These are phyloP conservation scores for Microctonus hyperodae DNA, from an alignment of 2,888 invertebrate genomes.

Conservation along the genomic window DNA sequence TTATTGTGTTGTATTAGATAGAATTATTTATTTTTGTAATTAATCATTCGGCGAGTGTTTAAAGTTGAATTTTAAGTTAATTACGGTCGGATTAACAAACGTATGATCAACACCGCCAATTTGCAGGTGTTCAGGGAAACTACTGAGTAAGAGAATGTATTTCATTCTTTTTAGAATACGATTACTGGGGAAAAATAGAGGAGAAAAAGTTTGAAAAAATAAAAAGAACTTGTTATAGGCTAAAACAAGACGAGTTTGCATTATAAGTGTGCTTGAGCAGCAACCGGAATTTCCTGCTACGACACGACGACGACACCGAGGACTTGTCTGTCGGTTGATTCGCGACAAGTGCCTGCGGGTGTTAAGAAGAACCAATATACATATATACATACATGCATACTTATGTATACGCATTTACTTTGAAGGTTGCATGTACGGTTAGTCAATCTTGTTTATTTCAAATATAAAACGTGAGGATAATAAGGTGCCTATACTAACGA, in stretches of 20 bases:
- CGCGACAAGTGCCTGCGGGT: conserved; percentile 26
- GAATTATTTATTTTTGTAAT: not conserved
- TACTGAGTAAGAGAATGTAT: not conserved
- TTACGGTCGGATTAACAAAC: not conserved
- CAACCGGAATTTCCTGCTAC: conserved; percentile 45
- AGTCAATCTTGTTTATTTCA: conserved; percentile 21
- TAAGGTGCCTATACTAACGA: conserved; percentile 2
- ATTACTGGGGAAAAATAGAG: conserved; percentile 8
- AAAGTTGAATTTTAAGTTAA: not conserved
- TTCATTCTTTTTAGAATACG: not conserved
- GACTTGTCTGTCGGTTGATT: conserved; percentile 22
- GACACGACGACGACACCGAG: conserved; percentile 29
- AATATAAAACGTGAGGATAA: not conserved
- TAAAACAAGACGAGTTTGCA: conserved; percentile 16
- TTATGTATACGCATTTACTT: not conserved
- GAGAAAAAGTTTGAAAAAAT: not conserved
- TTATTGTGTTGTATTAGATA: not conserved
- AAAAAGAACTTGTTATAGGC: conserved; percentile 22
- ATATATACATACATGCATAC: conserved; percentile 1
- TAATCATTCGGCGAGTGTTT: not conserved
- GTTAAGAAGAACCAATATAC: conserved; percentile 5
- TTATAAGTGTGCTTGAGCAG: conserved; percentile 34
- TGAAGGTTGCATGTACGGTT: not conserved
- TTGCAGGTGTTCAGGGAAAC: conserved; percentile 17
- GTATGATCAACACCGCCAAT: not conserved